Percentiles rank a stretch among this genome's conserved stretches.
Evolutionary conservation across 2,888 invertebrate genomes (phyloP).

Genomic region (Cryptocephalus moraei): DNA sequence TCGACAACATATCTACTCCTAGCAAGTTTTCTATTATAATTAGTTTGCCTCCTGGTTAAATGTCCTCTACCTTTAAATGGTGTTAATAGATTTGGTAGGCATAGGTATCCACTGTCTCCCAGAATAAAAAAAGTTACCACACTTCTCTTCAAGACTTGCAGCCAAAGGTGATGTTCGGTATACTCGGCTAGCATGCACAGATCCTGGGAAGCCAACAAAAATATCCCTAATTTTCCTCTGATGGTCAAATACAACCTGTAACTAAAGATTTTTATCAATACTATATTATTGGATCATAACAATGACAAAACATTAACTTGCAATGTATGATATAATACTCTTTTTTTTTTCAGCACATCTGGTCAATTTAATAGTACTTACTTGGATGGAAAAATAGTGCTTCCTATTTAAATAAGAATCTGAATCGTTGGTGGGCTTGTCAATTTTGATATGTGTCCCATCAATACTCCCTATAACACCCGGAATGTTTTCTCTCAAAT

Average conservation of each 20-base stretch:
- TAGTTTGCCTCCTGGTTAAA: conserved; percentile 7
- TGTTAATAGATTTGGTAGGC: conserved; percentile 4
- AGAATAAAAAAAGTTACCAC: conserved; percentile 7
- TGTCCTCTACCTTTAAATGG: conserved; percentile 12
- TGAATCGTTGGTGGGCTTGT: conserved; percentile 5
- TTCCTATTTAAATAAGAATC: conserved; percentile 7
- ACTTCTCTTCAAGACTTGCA: conserved; percentile 4
- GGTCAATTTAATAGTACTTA: conserved; percentile 2
- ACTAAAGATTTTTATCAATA: conserved; percentile 1
- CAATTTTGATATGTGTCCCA: conserved; percentile 9
- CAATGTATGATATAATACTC: no score
- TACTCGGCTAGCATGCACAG: conserved; percentile 3
- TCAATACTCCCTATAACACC: conserved; percentile 10
- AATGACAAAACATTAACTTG: no score
- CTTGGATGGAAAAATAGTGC: conserved; percentile 6
- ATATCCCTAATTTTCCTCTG: conserved; percentile 4
- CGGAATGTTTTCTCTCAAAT: conserved; percentile 3
- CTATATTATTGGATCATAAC: no score
- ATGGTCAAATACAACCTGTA: conserved; percentile 6
- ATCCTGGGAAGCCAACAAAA: conserved; percentile 2
- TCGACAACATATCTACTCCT: conserved; percentile 8
- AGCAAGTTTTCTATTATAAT: conserved; percentile 8
- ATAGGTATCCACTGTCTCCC: conserved; percentile 4
- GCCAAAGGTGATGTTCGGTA: conserved; percentile 5
- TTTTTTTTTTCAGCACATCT: background rate